These are phyloP conservation scores for Enhydra lutris DNA, from an alignment of 2,113 vertebrate genomes.

Conservation along the genomic window DNA sequence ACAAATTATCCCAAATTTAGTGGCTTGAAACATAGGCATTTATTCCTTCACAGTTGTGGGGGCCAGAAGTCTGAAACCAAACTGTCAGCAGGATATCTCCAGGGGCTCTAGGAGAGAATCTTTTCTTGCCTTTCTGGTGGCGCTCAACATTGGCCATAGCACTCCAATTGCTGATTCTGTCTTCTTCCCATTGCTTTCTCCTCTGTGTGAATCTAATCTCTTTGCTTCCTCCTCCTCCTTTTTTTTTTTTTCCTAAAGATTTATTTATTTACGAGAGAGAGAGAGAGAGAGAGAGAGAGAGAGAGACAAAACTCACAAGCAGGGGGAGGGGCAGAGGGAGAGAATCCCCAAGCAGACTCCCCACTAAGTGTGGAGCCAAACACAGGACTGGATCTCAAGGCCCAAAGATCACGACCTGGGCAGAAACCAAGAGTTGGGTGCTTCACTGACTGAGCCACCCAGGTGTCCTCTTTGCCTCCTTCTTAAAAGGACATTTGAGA, in stretches of 20 bases:
- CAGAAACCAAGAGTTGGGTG: not conserved
- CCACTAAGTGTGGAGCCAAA: not conserved
- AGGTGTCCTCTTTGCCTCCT: not conserved
- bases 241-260: not conserved
- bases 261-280: not conserved
- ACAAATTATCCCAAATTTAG: not conserved
- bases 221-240: not conserved
- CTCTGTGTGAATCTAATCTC: not conserved
- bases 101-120: not conserved
- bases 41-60: not conserved
- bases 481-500: not conserved
- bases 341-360: not conserved
- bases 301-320: not conserved
- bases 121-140: not conserved
- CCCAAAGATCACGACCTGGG: not conserved
- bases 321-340: not conserved
- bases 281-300: not conserved
- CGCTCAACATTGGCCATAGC: accelerated
- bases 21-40: not conserved
- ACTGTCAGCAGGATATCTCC: not conserved
- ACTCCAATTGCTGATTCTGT: not conserved
- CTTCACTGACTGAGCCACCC: not conserved
- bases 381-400: not conserved
- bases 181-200: not conserved
- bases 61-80: not conserved